Conservation (phyloP, 2,888 invertebrate species). For the Stenurella melanura region DNA sequence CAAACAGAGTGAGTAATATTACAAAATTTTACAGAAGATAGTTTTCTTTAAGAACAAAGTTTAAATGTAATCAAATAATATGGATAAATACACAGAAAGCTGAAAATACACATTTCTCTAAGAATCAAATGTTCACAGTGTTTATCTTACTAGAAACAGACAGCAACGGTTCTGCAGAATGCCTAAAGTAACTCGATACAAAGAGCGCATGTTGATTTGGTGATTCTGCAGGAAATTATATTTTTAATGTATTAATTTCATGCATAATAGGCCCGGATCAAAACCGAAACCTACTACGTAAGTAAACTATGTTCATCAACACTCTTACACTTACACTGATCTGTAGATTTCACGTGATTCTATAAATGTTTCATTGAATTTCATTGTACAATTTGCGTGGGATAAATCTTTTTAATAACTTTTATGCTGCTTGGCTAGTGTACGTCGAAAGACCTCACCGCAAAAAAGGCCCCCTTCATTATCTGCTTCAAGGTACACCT, state of each 20-base stretch:
- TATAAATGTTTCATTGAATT: constrained; percentile 22
- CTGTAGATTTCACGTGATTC: constrained; percentile 8
- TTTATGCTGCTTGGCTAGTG: constrained; percentile 74
- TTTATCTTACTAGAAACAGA: too few species aligned
- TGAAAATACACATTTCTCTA: too few species aligned
- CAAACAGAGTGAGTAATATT: too few species aligned
- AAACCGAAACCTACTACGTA: constrained; percentile 69
- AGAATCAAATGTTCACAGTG: too few species aligned
- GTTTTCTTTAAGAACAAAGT: too few species aligned
- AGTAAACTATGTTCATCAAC: constrained; percentile 62
- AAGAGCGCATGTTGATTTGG: too few species aligned
- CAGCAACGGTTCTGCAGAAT: too few species aligned
- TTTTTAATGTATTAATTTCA: constrained; percentile 42
- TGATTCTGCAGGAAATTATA: too few species aligned
- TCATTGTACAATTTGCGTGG: constrained; percentile 30
- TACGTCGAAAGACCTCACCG: constrained; percentile 85
- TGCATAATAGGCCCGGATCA: constrained; percentile 62
- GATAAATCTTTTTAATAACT: constrained; percentile 41
- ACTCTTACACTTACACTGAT: constrained; percentile 16
- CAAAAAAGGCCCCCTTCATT: constrained; percentile 77
- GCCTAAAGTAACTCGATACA: too few species aligned
- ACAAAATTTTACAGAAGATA: too few species aligned
- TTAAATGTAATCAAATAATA: too few species aligned
- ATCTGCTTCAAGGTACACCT: constrained; percentile 79
- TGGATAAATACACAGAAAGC: too few species aligned